phyloP scores from a whole-genome alignment of 2,888 invertebrate genomes.

The Carabus problematicus region DNA sequence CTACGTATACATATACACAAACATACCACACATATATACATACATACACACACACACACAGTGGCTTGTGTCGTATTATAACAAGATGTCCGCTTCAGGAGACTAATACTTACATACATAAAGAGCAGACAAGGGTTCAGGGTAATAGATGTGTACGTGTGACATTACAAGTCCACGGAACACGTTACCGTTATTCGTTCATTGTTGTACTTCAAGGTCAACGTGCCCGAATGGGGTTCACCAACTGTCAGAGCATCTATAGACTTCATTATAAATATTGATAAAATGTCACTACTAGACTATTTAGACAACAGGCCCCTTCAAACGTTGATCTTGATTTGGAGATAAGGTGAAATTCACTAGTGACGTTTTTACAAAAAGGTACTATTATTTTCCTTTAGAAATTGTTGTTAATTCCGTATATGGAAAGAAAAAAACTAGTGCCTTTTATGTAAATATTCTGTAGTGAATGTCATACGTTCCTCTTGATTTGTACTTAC shows the following conservation, averaged over 20 bases:
- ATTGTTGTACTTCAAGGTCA: constrained; percentile 5
- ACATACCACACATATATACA: too few relatives aligned
- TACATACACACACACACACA: constrained; percentile 14
- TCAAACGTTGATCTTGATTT: background rate
- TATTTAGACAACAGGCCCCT: too few relatives aligned
- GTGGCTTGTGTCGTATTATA: constrained; percentile 40
- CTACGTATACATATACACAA: background rate
- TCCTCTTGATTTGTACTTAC: constrained; percentile 25
- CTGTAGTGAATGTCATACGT: background rate
- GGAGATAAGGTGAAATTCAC: background rate
- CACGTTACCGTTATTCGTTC: background rate
- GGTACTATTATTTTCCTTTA: too few relatives aligned
- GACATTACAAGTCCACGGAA: background rate
- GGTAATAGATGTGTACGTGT: constrained; percentile 34
- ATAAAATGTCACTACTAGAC: too few relatives aligned
- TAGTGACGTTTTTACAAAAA: background rate
- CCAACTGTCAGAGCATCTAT: too few relatives aligned
- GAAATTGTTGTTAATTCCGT: too few relatives aligned
- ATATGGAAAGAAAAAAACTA: background rate
- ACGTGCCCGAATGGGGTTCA: too few relatives aligned
- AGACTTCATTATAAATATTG: too few relatives aligned
- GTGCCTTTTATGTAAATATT: background rate
- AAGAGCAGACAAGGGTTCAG: constrained; percentile 16
- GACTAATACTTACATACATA: constrained; percentile 27
- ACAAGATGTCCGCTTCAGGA: constrained; percentile 40